Percentiles rank a stretch among this genome's conserved stretches.
Conservation (phyloP, 2,113 vertebrate species). For the Thymallus thymallus region DNA sequence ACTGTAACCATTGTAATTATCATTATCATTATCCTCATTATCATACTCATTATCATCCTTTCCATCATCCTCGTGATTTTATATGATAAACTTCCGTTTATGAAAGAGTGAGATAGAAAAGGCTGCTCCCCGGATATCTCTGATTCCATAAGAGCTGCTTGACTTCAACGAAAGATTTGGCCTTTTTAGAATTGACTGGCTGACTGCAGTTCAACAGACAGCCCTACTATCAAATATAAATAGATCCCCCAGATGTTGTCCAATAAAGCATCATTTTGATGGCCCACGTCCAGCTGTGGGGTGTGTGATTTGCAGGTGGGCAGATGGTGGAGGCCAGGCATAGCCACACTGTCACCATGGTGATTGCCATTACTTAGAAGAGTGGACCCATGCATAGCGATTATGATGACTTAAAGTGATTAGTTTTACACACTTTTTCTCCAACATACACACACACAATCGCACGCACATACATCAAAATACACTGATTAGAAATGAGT, state of each 20-base stretch:
- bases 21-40: not conserved
- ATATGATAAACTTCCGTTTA: too few relatives aligned
- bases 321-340: slow-evolving; percentile 51
- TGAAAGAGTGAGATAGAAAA: not conserved
- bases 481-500: not conserved
- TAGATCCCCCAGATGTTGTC: slow-evolving; percentile 15
- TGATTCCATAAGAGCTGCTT: not conserved
- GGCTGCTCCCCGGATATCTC: not conserved
- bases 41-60: slow-evolving; percentile 8
- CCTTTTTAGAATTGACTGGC: not conserved
- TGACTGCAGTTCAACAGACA: slow-evolving; percentile 11
- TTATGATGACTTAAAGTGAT: slow-evolving; percentile 15
- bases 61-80: not conserved
- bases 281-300: slow-evolving; percentile 5
- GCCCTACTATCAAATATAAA: slow-evolving; percentile 25
- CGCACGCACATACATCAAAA: not conserved
- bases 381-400: slow-evolving; percentile 14
- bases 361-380: slow-evolving; percentile 36
- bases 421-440: slow-evolving; percentile 15
- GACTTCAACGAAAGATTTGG: not conserved
- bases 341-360: slow-evolving; percentile 49
- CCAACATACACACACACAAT: not conserved
- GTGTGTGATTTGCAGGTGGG: slow-evolving; percentile 50
- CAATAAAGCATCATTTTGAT: slow-evolving; percentile 31
- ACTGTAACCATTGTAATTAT: not conserved